Evolutionary conservation across 2,113 vertebrate genomes (phyloP).

Genomic region (Zosterops hypoxanthus): DNA sequence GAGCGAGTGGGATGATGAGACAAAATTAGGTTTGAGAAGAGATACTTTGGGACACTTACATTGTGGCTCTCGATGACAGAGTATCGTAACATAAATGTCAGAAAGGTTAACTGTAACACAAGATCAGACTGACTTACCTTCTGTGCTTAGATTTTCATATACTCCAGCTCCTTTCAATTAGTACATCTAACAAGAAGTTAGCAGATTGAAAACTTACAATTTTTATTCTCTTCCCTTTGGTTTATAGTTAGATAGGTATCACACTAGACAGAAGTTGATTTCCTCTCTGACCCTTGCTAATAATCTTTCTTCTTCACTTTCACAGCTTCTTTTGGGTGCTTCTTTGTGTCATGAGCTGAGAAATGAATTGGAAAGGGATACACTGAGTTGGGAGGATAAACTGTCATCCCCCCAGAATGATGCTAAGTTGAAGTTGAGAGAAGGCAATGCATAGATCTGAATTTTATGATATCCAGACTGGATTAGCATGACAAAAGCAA

Average conservation of each 20-base stretch:
- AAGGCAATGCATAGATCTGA: neutral
- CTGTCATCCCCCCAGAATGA: neutral
- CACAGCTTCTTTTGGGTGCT: neutral
- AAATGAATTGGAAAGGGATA: neutral
- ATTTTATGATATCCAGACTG: neutral
- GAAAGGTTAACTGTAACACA: neutral
- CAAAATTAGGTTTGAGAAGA: neutral
- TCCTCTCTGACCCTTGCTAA: neutral
- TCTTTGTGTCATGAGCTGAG: neutral
- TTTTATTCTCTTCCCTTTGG: neutral
- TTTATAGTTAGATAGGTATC: neutral
- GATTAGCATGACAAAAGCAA: neutral
- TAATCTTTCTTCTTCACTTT: neutral
- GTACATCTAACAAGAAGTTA: neutral
- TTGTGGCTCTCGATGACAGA: neutral
- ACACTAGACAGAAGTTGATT: neutral
- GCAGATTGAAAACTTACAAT: neutral
- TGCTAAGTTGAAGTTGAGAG: neutral
- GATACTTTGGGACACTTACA: accelerated
- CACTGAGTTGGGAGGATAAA: neutral
- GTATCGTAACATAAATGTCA: neutral
- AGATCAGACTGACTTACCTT: neutral
- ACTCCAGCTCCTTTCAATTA: neutral
- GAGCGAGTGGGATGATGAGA: accelerated
- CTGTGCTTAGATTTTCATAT: neutral